A percentile compares a stretch with the other conserved stretches of the same genome.
Conservation (phyloP, 1,140 invertebrate genomes). For the Eumeta japonica region DNA sequence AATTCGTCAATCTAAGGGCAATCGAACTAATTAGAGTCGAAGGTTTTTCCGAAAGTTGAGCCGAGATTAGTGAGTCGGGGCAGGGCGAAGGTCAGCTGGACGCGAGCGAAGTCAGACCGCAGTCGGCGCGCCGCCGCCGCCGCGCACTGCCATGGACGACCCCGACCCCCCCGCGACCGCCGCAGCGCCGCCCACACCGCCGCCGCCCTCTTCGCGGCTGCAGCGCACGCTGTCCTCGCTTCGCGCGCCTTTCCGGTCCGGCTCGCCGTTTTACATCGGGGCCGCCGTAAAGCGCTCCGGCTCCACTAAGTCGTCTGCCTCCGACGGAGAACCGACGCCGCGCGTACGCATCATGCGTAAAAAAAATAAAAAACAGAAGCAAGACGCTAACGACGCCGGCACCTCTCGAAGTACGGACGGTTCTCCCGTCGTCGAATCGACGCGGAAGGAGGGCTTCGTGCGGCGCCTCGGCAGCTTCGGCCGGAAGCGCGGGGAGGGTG, state of each 20-base stretch:
- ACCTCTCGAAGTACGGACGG: constrained; percentile 34
- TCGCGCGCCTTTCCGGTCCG: constrained; percentile 45
- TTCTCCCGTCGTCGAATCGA: constrained; percentile 31
- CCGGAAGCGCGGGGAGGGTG: constrained; percentile 23
- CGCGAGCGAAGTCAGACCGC: not conserved
- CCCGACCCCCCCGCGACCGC: constrained; percentile 24
- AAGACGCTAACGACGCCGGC: constrained; percentile 24
- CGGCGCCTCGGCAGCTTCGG: constrained; percentile 34
- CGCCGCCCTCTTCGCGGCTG: constrained; percentile 27
- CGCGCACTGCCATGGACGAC: constrained; percentile 32
- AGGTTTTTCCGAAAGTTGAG: no score
- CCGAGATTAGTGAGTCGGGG: constrained; percentile 10
- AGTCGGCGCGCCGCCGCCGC: constrained; percentile 33
- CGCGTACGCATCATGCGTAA: constrained; percentile 51
- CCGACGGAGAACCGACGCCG: constrained; percentile 41
- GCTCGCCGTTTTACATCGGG: constrained; percentile 47
- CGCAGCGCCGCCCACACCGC: constrained; percentile 15
- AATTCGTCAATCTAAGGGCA: no score
- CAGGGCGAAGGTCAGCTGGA: constrained; percentile 6
- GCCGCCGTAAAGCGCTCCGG: constrained; percentile 41
- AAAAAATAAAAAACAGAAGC: constrained; percentile 41
- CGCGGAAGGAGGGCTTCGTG: constrained; percentile 21
- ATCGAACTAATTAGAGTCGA: no score
- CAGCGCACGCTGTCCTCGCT: constrained; percentile 43
- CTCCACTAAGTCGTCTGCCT: constrained; percentile 39